Percentiles rank a stretch among this genome's conserved stretches.
phyloP scores from a whole-genome alignment of 2,888 invertebrate species.

The Drosophila neonasuta region DNA sequence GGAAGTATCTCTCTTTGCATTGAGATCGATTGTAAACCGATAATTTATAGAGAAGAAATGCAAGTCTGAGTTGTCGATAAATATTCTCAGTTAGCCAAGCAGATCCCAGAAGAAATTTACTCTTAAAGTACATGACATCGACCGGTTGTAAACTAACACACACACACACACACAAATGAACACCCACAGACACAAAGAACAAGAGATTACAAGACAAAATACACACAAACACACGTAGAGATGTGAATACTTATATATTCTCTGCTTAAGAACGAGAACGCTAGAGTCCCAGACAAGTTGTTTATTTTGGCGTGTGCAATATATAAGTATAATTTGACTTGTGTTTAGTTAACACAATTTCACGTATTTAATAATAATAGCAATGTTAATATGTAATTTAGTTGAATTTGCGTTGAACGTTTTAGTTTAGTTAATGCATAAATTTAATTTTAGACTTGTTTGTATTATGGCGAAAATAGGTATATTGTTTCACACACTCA shows the following conservation, averaged over 20 bases:
- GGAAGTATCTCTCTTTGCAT: not conserved
- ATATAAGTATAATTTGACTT: slow-evolving; percentile 47
- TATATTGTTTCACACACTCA: slow-evolving; percentile 32
- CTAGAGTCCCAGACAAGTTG: slow-evolving; percentile 43
- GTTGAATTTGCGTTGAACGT: slow-evolving; percentile 71
- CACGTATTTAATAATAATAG: slow-evolving; percentile 57
- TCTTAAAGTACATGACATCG: slow-evolving; percentile 37
- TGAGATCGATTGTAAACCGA: not conserved
- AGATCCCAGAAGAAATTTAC: slow-evolving; percentile 5
- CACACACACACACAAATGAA: not conserved
- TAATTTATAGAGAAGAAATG: not conserved
- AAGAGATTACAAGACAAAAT: slow-evolving; percentile 22
- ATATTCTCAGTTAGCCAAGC: not conserved
- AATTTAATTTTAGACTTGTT: slow-evolving; percentile 61
- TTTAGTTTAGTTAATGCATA: slow-evolving; percentile 69
- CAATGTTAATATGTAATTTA: slow-evolving; percentile 71
- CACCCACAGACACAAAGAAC: slow-evolving; percentile 2
- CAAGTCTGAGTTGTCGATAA: slow-evolving; percentile 6
- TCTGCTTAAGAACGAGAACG: not conserved
- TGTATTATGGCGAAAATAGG: slow-evolving; percentile 61
- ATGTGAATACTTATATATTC: slow-evolving; percentile 8
- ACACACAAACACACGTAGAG: slow-evolving; percentile 30
- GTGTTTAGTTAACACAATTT: slow-evolving; percentile 56
- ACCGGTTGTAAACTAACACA: slow-evolving; percentile 59
- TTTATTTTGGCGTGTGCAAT: slow-evolving; percentile 65